Percentiles rank a stretch among this genome's conserved stretches.
phyloP scores from a whole-genome alignment of 2,888 invertebrate species.

The Meliscaeva auricollis region DNA sequence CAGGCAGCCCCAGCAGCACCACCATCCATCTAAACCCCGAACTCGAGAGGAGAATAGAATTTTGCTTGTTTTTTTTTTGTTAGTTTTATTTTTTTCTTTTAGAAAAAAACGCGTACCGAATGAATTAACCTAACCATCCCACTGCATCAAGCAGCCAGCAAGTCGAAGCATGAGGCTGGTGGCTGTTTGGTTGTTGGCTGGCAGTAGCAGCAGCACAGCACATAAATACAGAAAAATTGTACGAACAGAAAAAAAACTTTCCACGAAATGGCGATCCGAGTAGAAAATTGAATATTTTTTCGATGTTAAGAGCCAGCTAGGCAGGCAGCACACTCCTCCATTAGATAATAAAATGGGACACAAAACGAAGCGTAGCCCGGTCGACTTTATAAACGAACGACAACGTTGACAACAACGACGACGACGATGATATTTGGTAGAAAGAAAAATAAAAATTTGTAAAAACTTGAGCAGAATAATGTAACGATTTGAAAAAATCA shows the following conservation, averaged over 20 bases:
- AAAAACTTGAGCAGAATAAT: slow-evolving; percentile 36
- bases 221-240: slow-evolving; percentile 66
- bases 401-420: slow-evolving; percentile 1
- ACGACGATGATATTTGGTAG: not conserved
- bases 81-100: slow-evolving; percentile 36
- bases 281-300: slow-evolving; percentile 68
- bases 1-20: slow-evolving; percentile 40
- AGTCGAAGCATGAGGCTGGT: slow-evolving; percentile 42
- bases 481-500: slow-evolving; percentile 43
- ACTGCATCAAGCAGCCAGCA: slow-evolving; percentile 63
- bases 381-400: slow-evolving; percentile 18
- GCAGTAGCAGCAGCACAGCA: slow-evolving; percentile 39
- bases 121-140: slow-evolving; percentile 75
- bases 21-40: slow-evolving; percentile 40
- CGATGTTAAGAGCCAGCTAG: slow-evolving; percentile 51
- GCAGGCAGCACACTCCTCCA: slow-evolving; percentile 59
- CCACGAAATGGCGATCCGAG: slow-evolving; percentile 74
- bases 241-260: slow-evolving; percentile 57
- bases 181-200: slow-evolving; percentile 34
- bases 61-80: slow-evolving; percentile 39
- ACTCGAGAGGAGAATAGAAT: slow-evolving; percentile 63
- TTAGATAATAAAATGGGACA: slow-evolving; percentile 61
- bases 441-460: slow-evolving; percentile 29
- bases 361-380: slow-evolving; percentile 39
- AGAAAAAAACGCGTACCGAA: slow-evolving; percentile 70